Base-by-base conservation (phyloP, 1,140 invertebrate genomes). In the Drosophila tristis region DNA sequence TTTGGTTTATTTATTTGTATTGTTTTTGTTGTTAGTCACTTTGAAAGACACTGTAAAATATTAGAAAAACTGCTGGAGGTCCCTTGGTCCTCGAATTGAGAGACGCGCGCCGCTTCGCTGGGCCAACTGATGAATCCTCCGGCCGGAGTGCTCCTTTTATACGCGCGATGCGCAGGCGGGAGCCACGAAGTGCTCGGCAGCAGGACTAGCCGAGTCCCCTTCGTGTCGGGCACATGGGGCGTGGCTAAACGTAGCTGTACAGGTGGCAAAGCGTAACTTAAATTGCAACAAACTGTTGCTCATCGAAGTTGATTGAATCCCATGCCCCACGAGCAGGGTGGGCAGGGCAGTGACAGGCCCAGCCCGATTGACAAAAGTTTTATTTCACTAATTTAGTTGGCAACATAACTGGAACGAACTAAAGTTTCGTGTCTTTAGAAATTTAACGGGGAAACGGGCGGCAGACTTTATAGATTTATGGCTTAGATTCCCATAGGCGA, bases 261-360 rank as follows among this genome's bases (percentile, higher is more conserved):
- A 82, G 82, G 84, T 89, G 84, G 68, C 59, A 62, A 84, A 75
- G 53, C 68, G 71, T 82, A 87, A 82, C 82, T 87, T 87, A 82
- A 89, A 87, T 87, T 89, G 84, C 82, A 66, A 78, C 82, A 72
- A 87, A 87, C 82, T 87, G 82, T 87, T 87, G 82, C 84, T 82
- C 61, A 73, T 61, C 63, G 75, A 74, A 85, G 64, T 77, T 74
- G 63, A 74, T 77, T 68, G 56, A 82, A 61, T 6, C 47, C 29
- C 20, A 44, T 29, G 16, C 35, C 50, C 7, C 13, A 16, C 11
- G 20, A 16, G 55, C 7, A 2, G 20, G 20, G 20, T 20, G 20
- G 20, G 16, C 16, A 16, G 16, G 16, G 16, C 16, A 16, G 16
- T 16, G 16, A 16, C 20, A 20, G 20, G 20, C 20, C 20, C 31